These are phyloP conservation scores for Ageneiosus marmoratus DNA, from an alignment of 2,113 vertebrate genomes.

Conservation along the genomic window DNA sequence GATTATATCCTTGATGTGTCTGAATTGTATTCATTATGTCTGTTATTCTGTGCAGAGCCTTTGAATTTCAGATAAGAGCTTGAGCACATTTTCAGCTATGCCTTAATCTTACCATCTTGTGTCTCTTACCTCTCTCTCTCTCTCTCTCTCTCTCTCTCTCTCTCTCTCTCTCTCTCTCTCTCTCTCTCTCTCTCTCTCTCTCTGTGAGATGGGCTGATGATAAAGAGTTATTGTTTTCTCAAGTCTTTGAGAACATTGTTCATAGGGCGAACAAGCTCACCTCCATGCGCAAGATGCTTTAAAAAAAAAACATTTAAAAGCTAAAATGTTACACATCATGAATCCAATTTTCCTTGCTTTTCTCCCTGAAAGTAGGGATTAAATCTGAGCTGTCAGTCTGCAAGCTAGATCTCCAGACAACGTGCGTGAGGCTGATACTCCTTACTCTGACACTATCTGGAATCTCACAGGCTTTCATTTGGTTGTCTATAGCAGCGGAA, in stretches of 20 bases:
- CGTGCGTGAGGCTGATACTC: slow-evolving; percentile 63
- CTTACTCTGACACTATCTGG: slow-evolving; percentile 66
- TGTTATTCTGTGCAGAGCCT: slow-evolving; percentile 64
- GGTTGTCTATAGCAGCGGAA: slow-evolving; percentile 57
- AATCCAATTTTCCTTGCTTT: slow-evolving; percentile 74
- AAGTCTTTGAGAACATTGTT: slow-evolving; percentile 65
- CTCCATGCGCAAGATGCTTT: slow-evolving; percentile 64
- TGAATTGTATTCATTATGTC: slow-evolving; percentile 56
- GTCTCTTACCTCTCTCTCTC: slow-evolving; percentile 51
- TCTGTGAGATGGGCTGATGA: slow-evolving; percentile 66
- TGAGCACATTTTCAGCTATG: slow-evolving; percentile 69
- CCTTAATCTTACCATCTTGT: slow-evolving; percentile 71
- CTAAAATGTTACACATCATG: slow-evolving; percentile 73
- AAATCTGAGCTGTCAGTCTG: slow-evolving; percentile 72
- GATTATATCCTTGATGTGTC: slow-evolving; percentile 63
- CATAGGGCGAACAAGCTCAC: slow-evolving; percentile 67
- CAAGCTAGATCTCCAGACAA: slow-evolving; percentile 65
- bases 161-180: neutral
- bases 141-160: slow-evolving; percentile 6
- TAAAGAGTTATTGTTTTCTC: slow-evolving; percentile 70
- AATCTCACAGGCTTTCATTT: slow-evolving; percentile 71
- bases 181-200: slow-evolving; percentile 48
- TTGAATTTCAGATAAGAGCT: slow-evolving; percentile 72
- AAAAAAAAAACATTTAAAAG: slow-evolving; percentile 67
- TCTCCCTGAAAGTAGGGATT: slow-evolving; percentile 73